A percentile compares a stretch with the other conserved stretches of the same genome.
These are phyloP conservation scores for Heliconius hermathena DNA, from an alignment of 1,140 invertebrate species.

Conservation along the genomic window DNA sequence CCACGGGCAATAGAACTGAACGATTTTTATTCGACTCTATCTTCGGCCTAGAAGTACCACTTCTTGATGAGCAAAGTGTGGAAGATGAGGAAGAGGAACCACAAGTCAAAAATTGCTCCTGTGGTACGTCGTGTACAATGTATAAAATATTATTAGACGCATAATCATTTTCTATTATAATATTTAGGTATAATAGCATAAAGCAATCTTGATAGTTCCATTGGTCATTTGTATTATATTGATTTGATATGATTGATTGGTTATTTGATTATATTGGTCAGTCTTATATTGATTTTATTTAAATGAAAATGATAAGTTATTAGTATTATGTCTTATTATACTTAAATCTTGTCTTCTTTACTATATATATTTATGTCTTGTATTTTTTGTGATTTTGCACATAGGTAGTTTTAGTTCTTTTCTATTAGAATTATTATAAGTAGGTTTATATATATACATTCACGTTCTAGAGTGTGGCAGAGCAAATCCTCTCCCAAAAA, in stretches of 20 bases:
- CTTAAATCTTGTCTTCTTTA: too few relatives aligned
- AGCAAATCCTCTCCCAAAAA: slow-evolving; percentile 77
- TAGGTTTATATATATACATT: slow-evolving; percentile 43
- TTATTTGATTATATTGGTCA: too few relatives aligned
- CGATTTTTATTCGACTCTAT: slow-evolving; percentile 85
- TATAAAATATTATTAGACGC: not conserved
- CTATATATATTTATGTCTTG: too few relatives aligned
- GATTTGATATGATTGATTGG: too few relatives aligned
- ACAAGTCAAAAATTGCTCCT: slow-evolving; percentile 83
- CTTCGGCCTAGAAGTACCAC: slow-evolving; percentile 83
- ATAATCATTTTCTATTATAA: not conserved
- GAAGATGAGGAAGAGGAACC: slow-evolving; percentile 75
- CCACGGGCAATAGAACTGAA: slow-evolving; percentile 76
- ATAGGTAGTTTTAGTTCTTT: not conserved
- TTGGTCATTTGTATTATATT: not conserved
- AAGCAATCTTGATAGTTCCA: not conserved
- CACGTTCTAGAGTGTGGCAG: slow-evolving; percentile 77
- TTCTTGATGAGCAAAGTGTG: slow-evolving; percentile 78
- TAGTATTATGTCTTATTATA: too few relatives aligned
- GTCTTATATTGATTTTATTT: too few relatives aligned
- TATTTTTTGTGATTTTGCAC: not conserved
- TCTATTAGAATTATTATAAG: not conserved
- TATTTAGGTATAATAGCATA: too few relatives aligned
- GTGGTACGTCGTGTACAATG: slow-evolving; percentile 77
- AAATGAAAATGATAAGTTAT: too few relatives aligned